These are phyloP conservation scores for Sebastes reedi DNA, from an alignment of 2,797 vertebrate species.

Conservation along the genomic window DNA sequence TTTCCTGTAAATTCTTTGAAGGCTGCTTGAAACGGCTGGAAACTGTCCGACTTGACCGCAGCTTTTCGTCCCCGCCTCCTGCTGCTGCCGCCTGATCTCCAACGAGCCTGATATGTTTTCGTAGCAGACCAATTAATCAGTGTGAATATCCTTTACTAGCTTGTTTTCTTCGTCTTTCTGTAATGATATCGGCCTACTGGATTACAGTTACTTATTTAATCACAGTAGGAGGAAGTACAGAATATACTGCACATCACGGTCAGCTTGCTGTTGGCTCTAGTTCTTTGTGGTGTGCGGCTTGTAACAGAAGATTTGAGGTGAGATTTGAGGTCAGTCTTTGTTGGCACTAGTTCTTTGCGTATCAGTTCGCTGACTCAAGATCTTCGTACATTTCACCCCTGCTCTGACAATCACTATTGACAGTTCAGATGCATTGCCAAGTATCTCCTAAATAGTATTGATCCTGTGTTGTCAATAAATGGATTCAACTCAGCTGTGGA, in stretches of 20 bases:
- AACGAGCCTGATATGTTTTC: background rate
- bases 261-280: background rate
- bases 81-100: no score
- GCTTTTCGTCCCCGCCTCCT: no score
- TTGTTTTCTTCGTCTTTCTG: background rate
- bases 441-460: slow-evolving; percentile 33
- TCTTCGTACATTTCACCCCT: background rate
- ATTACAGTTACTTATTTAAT: background rate
- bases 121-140: background rate
- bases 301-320: background rate
- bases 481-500: slow-evolving; percentile 13
- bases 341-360: background rate
- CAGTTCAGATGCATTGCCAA: slow-evolving; percentile 8
- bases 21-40: no score
- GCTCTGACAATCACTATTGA: background rate
- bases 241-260: background rate
- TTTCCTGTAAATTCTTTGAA: no score
- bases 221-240: background rate
- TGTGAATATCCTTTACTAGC: background rate
- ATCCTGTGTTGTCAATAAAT: slow-evolving; percentile 23
- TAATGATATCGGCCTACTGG: background rate
- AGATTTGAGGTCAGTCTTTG: background rate
- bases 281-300: background rate
- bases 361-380: background rate
- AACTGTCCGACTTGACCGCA: no score